Base-by-base conservation (phyloP, 2,888 invertebrate species). In the Thecophora atra region DNA sequence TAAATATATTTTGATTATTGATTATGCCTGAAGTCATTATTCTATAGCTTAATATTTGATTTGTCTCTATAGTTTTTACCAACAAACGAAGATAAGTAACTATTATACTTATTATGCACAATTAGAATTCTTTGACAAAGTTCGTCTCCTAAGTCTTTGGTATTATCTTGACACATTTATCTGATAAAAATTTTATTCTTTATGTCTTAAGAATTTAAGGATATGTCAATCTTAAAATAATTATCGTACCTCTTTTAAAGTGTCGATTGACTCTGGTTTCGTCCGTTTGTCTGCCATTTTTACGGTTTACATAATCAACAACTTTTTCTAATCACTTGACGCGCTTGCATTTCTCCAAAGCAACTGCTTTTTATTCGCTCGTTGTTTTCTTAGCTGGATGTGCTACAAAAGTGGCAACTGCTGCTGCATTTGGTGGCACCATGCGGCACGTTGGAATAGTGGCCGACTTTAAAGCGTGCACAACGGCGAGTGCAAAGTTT, bases 401-500 rank as follows among this genome's bases (percentile, higher is more conserved):
- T 60, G 30, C 60, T 30, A 19, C 66, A n/a, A 66, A n/a, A n/a
- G 30, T 30, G n/a, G 66, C 66, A 51, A 24, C 24, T 26, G 65
- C 28, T 26, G 65, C 65, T 28, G 51, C 52, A 21, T 63, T 42
- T 60, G 19, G 26, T 66, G 66, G 52, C 52, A 66, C 28, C 19
- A 30, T 7, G 15, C 60, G 30, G 26, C 24, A 56, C 28, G 56
- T 26, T 69, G 68, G 68, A 58, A 69, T 60, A 37, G 58, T 69
- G 68, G 68, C 68, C 68, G 47, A 69, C 68, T 69, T 69, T 47
- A 69, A 60, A 24, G 44, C 52, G 37, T 56, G 56, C 30, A 67
- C 54, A 42, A 24, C 30, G n/a, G n/a, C n/a, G n/a, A n/a, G n/a
- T 28, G 30, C 52, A 24, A 30, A 6, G n/a, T 28, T 15, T 13